These are phyloP conservation scores for Boloria euphrosyne DNA, from an alignment of 2,888 invertebrate species.

Conservation along the genomic window DNA sequence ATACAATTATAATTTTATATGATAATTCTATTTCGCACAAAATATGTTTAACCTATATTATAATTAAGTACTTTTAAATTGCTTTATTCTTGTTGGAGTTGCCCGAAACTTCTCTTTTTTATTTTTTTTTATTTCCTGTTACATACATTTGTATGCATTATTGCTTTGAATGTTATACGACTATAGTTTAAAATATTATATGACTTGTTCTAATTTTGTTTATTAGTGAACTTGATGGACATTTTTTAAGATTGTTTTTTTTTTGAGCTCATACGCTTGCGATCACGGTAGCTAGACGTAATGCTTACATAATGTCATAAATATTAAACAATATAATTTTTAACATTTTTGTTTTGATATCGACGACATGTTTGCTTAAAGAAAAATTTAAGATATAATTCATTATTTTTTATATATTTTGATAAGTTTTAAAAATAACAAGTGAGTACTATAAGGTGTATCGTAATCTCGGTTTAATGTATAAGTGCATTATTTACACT, in stretches of 20 bases:
- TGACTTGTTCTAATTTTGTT: background rate
- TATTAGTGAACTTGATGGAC: background rate
- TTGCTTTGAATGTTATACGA: constrained; percentile 43
- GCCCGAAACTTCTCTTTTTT: constrained; percentile 36
- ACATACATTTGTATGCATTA: constrained; percentile 50
- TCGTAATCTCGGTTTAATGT: constrained; percentile 55
- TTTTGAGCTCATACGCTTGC: too few species aligned
- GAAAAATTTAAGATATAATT: background rate
- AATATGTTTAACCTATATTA: constrained; percentile 44
- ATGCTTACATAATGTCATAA: background rate
- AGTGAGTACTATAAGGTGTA: constrained; percentile 48
- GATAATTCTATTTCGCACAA: constrained; percentile 47
- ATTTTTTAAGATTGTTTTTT: background rate
- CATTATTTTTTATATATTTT: background rate
- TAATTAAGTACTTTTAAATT: constrained; percentile 37
- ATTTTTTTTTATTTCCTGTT: constrained; percentile 41
- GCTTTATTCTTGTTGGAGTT: constrained; percentile 37
- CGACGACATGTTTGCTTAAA: background rate
- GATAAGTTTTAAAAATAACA: background rate
- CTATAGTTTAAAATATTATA: constrained; percentile 13
- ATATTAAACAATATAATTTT: too few species aligned
- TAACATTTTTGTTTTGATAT: too few species aligned
- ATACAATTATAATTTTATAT: constrained; percentile 10
- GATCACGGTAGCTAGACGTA: too few species aligned
- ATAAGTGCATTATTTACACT: constrained; percentile 82